phyloP scores from a whole-genome alignment of 2,113 vertebrate species.

The Motacilla alba region DNA sequence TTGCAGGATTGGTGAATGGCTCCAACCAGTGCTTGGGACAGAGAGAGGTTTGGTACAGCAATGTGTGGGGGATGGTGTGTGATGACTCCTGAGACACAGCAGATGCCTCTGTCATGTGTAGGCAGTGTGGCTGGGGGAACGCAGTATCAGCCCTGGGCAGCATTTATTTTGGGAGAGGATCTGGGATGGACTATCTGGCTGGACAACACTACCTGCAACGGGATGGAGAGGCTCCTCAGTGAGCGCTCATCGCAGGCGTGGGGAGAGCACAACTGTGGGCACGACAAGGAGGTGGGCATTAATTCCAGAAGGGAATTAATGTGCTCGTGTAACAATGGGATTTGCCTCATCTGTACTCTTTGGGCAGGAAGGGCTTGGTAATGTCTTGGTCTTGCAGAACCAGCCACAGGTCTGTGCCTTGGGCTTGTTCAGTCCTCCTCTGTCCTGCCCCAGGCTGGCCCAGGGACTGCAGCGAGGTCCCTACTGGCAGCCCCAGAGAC shows the following conservation, averaged over 20 bases:
- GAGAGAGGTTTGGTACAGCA: background rate
- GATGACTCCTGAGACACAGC: background rate
- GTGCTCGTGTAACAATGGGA: background rate
- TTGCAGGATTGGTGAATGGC: background rate
- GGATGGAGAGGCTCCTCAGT: background rate
- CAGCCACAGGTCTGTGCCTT: background rate
- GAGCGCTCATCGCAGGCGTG: rapidly evolving
- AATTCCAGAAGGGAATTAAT: background rate
- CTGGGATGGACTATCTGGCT: background rate
- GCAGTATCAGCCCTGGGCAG: background rate
- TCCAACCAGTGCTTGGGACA: background rate
- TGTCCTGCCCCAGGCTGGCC: background rate
- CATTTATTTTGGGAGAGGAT: background rate
- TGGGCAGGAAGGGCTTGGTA: background rate
- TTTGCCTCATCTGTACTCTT: background rate
- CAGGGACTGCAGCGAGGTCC: background rate
- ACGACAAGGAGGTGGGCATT: rapidly evolving
- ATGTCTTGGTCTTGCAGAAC: background rate
- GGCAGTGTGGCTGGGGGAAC: background rate
- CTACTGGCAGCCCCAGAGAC: background rate
- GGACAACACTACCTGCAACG: background rate
- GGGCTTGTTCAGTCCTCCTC: background rate
- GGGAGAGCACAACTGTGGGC: background rate
- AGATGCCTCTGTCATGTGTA: background rate
- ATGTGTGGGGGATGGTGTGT: background rate